Percentiles rank a stretch among this genome's conserved stretches.
Evolutionary conservation across 2,797 vertebrate genomes (phyloP).

Genomic region (Anableps anableps): DNA sequence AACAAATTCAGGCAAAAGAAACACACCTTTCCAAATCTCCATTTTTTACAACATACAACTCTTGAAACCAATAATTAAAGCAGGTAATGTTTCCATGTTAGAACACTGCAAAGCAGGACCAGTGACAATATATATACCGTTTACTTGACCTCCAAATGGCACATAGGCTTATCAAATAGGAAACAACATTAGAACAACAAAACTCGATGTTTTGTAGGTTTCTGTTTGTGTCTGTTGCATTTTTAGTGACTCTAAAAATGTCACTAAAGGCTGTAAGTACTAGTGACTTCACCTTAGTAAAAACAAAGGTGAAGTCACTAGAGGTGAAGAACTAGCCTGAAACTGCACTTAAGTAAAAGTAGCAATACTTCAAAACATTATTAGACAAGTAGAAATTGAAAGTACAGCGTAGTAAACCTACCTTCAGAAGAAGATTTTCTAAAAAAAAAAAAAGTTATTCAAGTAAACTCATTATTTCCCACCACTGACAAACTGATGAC

Average conservation of each 20-base stretch:
- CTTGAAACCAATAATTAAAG: not conserved
- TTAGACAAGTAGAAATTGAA: not conserved
- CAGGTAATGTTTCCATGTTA: not conserved
- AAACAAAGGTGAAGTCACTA: not conserved
- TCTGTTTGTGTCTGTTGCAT: too few species aligned
- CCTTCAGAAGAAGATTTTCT: not conserved
- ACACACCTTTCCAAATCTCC: not conserved
- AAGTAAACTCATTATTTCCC: not conserved
- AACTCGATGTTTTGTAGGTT: too few species aligned
- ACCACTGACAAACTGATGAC: not conserved
- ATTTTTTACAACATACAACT: not conserved
- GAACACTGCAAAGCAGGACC: not conserved
- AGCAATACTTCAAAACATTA: not conserved
- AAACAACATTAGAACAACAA: not conserved
- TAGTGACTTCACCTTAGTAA: too few species aligned
- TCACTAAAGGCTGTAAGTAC: too few species aligned
- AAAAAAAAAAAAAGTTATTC: not conserved
- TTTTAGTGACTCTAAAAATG: too few species aligned
- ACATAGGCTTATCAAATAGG: not conserved
- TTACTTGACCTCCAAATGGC: not conserved
- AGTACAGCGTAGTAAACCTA: not conserved
- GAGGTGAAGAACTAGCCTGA: not conserved
- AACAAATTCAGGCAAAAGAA: not conserved
- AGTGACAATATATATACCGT: not conserved
- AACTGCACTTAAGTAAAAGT: not conserved